phyloP scores from a whole-genome alignment of 2,888 invertebrate genomes.

The Malthinus flaveolus region DNA sequence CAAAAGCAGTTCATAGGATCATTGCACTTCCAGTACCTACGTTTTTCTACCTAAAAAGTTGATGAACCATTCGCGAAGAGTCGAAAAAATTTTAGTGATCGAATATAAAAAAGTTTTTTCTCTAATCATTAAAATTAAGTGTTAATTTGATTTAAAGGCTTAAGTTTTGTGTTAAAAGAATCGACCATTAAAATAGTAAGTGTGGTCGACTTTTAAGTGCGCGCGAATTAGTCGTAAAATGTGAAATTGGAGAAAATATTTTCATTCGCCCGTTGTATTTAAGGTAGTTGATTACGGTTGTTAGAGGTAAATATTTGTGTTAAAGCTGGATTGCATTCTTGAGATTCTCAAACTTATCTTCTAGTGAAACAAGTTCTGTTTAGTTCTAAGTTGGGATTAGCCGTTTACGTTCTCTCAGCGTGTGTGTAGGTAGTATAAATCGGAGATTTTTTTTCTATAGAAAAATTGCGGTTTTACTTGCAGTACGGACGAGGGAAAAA shows the following conservation, averaged over 20 bases:
- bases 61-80: conserved; percentile 40
- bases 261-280: conserved; percentile 35
- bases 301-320: conserved; percentile 39
- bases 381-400: conserved; percentile 21
- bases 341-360: conserved; percentile 33
- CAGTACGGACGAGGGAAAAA: too few species aligned
- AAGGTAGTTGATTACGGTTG: conserved; percentile 37
- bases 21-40: conserved; percentile 44
- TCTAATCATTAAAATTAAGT: too few species aligned
- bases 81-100: too few species aligned
- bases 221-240: too few species aligned
- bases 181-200: too few species aligned
- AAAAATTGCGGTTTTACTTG: too few species aligned
- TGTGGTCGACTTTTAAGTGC: too few species aligned
- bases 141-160: too few species aligned
- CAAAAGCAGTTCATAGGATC: conserved; percentile 47
- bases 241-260: conserved; percentile 20
- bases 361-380: conserved; percentile 33
- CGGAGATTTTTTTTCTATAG: too few species aligned
- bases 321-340: conserved; percentile 38
- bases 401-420: conserved; percentile 13
- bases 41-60: conserved; percentile 45
- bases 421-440: background rate
- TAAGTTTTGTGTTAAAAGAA: too few species aligned
- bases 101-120: too few species aligned